These are phyloP conservation scores for Anguilla megastoma DNA, from an alignment of 2,797 vertebrate genomes.

Conservation along the genomic window DNA sequence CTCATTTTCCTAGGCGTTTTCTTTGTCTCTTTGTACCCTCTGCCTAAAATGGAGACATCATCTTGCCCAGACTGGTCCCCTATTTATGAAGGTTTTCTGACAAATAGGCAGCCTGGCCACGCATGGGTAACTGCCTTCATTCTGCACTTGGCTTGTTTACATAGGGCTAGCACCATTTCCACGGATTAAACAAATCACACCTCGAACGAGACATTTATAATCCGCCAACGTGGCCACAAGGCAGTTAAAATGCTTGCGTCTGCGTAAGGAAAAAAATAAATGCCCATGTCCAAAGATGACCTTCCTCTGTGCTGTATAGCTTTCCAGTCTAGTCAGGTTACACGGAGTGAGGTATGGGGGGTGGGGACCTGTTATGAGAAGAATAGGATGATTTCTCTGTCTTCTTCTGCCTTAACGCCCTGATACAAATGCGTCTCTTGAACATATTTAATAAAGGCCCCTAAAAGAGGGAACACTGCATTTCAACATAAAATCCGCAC, in stretches of 20 bases:
- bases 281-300: conserved; percentile 80
- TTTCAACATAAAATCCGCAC: conserved; percentile 31
- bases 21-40: conserved; percentile 84
- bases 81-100: conserved; percentile 94
- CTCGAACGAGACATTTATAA: conserved; percentile 92
- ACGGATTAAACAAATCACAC: conserved; percentile 98
- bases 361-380: conserved; percentile 23
- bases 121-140: conserved; percentile 89
- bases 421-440: conserved; percentile 24
- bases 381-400: conserved; percentile 35
- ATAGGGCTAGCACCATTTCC: conserved; percentile 93
- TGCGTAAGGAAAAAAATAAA: conserved; percentile 66
- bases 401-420: conserved; percentile 41
- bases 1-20: conserved; percentile 55
- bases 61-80: conserved; percentile 77
- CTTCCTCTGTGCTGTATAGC: conserved; percentile 76
- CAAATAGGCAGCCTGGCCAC: conserved; percentile 90
- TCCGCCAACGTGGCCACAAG: conserved; percentile 88
- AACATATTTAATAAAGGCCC: conserved; percentile 26
- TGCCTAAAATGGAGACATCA: conserved; percentile 95
- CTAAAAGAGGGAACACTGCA: conserved; percentile 35
- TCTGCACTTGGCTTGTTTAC: conserved; percentile 96
- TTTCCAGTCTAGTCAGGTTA: conserved; percentile 48
- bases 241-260: conserved; percentile 74
- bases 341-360: conserved; percentile 19